These are phyloP conservation scores for Athene noctua DNA, from an alignment of 2,113 vertebrate genomes.

Conservation along the genomic window DNA sequence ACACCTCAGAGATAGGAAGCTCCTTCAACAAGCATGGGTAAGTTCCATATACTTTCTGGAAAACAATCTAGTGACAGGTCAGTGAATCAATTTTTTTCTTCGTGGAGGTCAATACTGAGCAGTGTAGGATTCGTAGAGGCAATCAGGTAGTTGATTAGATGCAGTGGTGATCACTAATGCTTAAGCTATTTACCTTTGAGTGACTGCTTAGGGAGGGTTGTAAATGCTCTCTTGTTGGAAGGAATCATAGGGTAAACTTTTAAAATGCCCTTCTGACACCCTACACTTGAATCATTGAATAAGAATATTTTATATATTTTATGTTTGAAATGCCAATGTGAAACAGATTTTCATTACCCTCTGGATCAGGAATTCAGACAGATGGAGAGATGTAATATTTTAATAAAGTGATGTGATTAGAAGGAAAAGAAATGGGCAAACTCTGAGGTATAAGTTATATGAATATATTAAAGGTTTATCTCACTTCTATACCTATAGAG, in stretches of 20 bases:
- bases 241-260: background rate
- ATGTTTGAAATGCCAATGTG: background rate
- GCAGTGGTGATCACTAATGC: background rate
- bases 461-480: background rate
- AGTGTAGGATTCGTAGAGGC: slow-evolving; percentile 2
- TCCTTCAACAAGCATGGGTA: background rate
- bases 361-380: background rate
- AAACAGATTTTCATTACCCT: background rate
- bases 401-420: background rate
- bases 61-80: slow-evolving; percentile 51
- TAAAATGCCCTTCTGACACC: background rate
- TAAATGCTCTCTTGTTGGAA: background rate
- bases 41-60: slow-evolving; percentile 3
- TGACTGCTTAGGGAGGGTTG: background rate
- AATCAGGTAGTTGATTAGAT: slow-evolving; percentile 42
- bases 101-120: slow-evolving; percentile 23
- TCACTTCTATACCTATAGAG: background rate
- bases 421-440: background rate
- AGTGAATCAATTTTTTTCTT: slow-evolving; percentile 50
- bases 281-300: background rate
- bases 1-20: background rate
- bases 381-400: background rate
- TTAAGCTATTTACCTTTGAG: slow-evolving; percentile 29
- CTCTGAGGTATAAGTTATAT: background rate
- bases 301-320: background rate